phyloP scores from a whole-genome alignment of 2,113 vertebrate species.

The Barnardius zonarius region DNA sequence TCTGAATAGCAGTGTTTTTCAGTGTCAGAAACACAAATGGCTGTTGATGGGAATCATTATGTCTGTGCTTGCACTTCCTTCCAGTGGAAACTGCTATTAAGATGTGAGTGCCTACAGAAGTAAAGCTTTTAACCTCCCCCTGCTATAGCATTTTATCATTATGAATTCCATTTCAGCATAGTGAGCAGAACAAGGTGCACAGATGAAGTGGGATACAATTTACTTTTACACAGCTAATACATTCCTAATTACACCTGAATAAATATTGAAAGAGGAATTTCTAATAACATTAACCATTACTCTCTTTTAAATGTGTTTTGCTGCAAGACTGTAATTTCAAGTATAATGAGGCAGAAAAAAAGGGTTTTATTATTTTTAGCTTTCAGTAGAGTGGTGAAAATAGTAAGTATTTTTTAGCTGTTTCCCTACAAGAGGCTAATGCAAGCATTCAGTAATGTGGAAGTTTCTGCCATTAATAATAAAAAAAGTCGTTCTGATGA shows the following conservation, averaged over 20 bases:
- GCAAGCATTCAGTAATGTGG: background rate
- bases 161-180: background rate
- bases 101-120: background rate
- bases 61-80: background rate
- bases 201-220: background rate
- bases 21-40: background rate
- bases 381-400: background rate
- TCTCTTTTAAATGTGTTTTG: conserved; percentile 14
- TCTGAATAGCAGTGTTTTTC: background rate
- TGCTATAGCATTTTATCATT: background rate
- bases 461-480: background rate
- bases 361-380: background rate
- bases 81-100: conserved; percentile 25
- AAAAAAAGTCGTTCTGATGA: background rate
- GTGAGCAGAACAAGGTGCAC: background rate
- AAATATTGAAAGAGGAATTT: conserved; percentile 48
- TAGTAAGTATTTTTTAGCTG: background rate
- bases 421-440: background rate
- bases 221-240: conserved; percentile 16
- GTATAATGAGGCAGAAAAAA: conserved; percentile 46
- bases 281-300: background rate
- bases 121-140: conserved; percentile 31
- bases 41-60: conserved; percentile 31
- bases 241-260: conserved; percentile 30
- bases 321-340: conserved; percentile 18